Percentiles rank a stretch among this genome's conserved stretches.
Evolutionary conservation across 2,113 vertebrate genomes (phyloP).

Genomic region (Empidonax traillii): DNA sequence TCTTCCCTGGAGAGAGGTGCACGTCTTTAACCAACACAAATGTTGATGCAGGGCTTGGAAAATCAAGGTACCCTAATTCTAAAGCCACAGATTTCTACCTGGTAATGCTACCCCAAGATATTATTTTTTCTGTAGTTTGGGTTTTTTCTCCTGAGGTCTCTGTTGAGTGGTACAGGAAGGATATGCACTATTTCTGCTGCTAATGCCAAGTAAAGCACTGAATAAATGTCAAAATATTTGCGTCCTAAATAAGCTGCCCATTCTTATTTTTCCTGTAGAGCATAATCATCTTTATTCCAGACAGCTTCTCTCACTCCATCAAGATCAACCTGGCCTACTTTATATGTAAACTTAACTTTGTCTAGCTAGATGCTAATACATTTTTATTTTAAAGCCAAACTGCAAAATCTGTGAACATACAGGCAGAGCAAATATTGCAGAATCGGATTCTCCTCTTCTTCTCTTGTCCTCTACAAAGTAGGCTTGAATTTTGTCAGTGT

Average conservation of each 20-base stretch:
- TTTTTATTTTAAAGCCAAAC: slow-evolving; percentile 4
- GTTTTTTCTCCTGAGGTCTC: background rate
- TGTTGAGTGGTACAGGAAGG: background rate
- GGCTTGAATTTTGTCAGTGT: background rate
- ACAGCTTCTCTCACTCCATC: slow-evolving; percentile 35
- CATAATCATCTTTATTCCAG: slow-evolving; percentile 34
- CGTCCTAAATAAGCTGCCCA: slow-evolving; percentile 19
- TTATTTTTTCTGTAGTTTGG: background rate
- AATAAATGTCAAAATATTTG: slow-evolving; percentile 55
- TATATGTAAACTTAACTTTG: background rate
- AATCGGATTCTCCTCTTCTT: background rate
- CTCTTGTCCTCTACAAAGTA: background rate
- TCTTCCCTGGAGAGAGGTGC: background rate
- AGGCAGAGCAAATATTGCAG: background rate
- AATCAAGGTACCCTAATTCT: background rate
- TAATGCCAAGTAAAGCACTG: background rate
- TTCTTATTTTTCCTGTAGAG: slow-evolving; percentile 7
- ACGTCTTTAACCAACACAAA: background rate
- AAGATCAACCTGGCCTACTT: slow-evolving; percentile 37
- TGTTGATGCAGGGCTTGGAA: background rate
- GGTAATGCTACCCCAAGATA: background rate
- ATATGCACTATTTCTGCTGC: background rate
- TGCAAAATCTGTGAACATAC: background rate
- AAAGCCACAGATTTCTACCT: background rate
- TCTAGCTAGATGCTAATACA: background rate